Evolutionary conservation across 2,888 invertebrate genomes (phyloP), one percentile per base, ranked within the genome.

Genomic region (Lydus trimaculatus): DNA sequence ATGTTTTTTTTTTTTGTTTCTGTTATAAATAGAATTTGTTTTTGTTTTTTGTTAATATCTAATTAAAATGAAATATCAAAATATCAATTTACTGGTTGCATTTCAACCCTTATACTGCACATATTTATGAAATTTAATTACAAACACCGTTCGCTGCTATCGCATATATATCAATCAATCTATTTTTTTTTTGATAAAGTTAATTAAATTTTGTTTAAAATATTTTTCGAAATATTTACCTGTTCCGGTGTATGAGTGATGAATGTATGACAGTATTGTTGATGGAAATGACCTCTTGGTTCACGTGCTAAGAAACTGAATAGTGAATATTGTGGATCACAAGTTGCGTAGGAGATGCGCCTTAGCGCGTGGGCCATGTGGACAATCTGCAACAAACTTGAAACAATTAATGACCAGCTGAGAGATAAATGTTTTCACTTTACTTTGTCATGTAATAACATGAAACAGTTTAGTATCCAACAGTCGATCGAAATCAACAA

Each of bases 341-440:
- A 94, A 80, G 93, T 93, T 80, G 94, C 94, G 87, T 93, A 94
- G 80, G 94, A 93, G 81, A 95, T 94, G 84, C 95, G 90, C 79
- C 93, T 91, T 80, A 94, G 87, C 79, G 91, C 91, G 87, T 94
- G 94, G 79, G 92, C 92, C 94, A 94, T 94, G 86, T 92, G 91
- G 86, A 94, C 92, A 83, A 89, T 89, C 92, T 92, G 89, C 1
- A 88, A 88, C 75, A 81, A 76, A 78, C 75, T 75, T 72, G 60
- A 64, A 43, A 43, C 71, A 75, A 73, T 74, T 75, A 74, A 69
- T 74, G 70, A 43, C 71, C 66, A 72, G 73, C 67, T 71, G 69
- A 2, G 67, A 72, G 71, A 71, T 65, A 65, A 64, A 73, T 72
- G 73, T 62, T 69, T 67, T 62, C 59, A 56, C 60, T 61, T 67